Evolutionary conservation across 2,113 vertebrate genomes (phyloP), one percentile per base, ranked within the genome.

Genomic region (Pseudopipra pipra): DNA sequence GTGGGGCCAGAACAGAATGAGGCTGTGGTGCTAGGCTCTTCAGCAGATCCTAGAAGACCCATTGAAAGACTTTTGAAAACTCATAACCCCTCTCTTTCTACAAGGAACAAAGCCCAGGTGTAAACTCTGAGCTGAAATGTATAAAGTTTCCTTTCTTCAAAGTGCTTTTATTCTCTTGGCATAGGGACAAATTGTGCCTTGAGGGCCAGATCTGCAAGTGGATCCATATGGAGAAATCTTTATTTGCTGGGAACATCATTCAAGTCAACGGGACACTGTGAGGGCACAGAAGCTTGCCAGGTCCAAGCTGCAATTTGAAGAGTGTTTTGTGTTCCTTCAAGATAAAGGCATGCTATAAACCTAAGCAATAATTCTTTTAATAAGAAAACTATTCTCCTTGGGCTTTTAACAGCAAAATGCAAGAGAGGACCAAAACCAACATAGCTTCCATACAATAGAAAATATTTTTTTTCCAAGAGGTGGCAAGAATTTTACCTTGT

Each of bases 211-310:
- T 74, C 79, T 94, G 94, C 88, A 95, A 97, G 90, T 93, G 83
- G 85, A 97, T 96, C 95, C 96, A 97, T 96, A 95, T 96, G 96
- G 95, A 95, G 79, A 95, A 95, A 93, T 92, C 94, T 90, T 97
- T 93, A 93, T 92, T 89, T 90, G 86, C 95, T 95, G 83, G 83
- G 92, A 97, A 95, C 94, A 97, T 96, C 95, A 93, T 74, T 95
- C 92, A 97, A 97, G 72, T 90, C 92, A 90, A 93, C 0, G 0
- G 94, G 85, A 95, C 0, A 14, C 76, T 92, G 79, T 80, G 72
- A 95, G 94, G 94, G 92, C 44, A 93, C 72, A 94, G 90, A 92
- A 90, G 88, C 83, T 95, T 97, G 96, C 94, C 95, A 96, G 92
- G 88, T 90, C 92, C 65, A 70, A 74, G 63, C 43, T 86, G 65